Conservation (phyloP, 2,888 invertebrate species). For the Eilema caniola region DNA sequence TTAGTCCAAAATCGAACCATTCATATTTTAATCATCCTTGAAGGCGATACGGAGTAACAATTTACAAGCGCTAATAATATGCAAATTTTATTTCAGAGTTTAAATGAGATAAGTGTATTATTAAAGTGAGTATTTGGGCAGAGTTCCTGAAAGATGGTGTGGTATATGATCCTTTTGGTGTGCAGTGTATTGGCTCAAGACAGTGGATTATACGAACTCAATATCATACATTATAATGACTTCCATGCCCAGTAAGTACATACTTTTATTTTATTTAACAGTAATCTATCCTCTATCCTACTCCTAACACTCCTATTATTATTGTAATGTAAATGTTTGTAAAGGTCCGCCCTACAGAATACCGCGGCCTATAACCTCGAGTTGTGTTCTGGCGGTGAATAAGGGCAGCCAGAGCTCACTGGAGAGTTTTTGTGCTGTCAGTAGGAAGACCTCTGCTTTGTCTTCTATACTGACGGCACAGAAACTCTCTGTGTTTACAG, state of each 20-base stretch:
- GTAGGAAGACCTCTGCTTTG: no score
- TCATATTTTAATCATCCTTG: not conserved
- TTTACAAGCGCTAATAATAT: constrained; percentile 18
- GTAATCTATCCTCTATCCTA: not conserved
- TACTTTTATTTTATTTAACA: not conserved
- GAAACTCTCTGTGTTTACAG: no score
- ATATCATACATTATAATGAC: constrained; percentile 85
- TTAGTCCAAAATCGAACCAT: no score
- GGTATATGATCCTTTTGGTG: constrained; percentile 47
- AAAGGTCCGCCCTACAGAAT: no score
- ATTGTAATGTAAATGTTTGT: no score
- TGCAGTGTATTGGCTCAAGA: constrained; percentile 54
- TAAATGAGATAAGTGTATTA: constrained; percentile 14
- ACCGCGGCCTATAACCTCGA: no score
- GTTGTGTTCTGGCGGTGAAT: no score
- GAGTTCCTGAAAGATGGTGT: constrained; percentile 47
- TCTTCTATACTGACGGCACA: no score
- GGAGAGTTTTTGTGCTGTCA: no score
- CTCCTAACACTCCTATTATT: no score
- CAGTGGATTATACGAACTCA: constrained; percentile 68
- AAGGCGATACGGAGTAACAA: constrained; percentile 18
- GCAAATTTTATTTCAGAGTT: constrained; percentile 25
- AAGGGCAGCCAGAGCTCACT: no score
- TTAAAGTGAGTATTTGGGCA: not conserved
- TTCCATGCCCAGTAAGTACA: constrained; percentile 86